Percentiles rank a stretch among this genome's conserved stretches.
These are phyloP conservation scores for Phacellophora camtschatica DNA, from an alignment of 30 jellyfish, hydroid and myxozoan genomes.

Conservation along the genomic window DNA sequence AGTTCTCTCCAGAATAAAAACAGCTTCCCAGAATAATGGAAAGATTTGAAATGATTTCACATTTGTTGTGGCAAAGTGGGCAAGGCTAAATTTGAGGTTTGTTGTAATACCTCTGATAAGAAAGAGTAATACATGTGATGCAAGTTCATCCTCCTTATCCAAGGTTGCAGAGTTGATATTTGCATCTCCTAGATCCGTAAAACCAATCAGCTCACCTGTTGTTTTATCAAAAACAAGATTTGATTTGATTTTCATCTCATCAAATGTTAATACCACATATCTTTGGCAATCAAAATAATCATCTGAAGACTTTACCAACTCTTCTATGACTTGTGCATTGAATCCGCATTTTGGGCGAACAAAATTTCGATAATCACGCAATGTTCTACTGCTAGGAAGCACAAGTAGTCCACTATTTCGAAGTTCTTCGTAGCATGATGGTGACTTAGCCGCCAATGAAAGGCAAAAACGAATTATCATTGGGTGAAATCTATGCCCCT, in stretches of 20 bases:
- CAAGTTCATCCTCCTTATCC: constrained; percentile 13
- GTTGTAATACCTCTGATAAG: constrained; percentile 1
- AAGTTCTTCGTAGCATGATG: constrained; percentile 33
- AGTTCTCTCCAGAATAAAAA: background rate
- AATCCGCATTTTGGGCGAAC: background rate
- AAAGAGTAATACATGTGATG: constrained; percentile 30
- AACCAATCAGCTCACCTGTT: constrained; percentile 51
- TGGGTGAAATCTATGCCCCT: constrained; percentile 40
- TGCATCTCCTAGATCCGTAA: constrained; percentile 47
- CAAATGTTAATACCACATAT: background rate
- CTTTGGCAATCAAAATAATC: background rate
- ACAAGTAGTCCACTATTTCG: background rate
- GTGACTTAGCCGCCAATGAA: constrained; percentile 33
- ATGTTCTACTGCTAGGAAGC: constrained; percentile 23
- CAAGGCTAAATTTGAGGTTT: background rate
- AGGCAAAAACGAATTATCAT: constrained; percentile 48
- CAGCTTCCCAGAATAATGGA: constrained; percentile 65
- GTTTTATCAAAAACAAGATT: constrained; percentile 62
- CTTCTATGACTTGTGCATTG: background rate
- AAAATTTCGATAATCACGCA: background rate
- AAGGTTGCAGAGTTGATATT: constrained; percentile 23
- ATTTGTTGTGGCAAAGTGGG: constrained; percentile 7
- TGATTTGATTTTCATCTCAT: constrained; percentile 52
- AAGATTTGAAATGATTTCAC: background rate
- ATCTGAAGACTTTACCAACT: background rate